A percentile compares a stretch with the other conserved stretches of the same genome.
Conservation (phyloP, 2,113 vertebrate species). For the Furnarius figulus region DNA sequence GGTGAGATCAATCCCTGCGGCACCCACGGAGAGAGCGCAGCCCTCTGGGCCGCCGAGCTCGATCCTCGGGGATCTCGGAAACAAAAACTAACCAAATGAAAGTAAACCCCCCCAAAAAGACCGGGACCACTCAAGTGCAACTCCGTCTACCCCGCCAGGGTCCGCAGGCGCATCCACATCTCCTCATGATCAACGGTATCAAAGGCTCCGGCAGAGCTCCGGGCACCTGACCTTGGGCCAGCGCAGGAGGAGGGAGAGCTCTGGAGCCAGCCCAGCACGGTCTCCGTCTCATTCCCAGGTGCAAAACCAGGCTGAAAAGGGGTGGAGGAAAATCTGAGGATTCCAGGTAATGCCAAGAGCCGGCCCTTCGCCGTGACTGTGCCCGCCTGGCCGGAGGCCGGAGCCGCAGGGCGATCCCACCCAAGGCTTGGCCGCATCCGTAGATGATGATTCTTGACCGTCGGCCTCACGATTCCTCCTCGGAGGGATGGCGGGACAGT, state of each 20-base stretch:
- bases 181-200: conserved; percentile 52
- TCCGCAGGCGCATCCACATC: conserved; percentile 54
- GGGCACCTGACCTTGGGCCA: conserved; percentile 41
- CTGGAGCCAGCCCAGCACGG: conserved; percentile 36
- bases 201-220: neutral
- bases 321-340: conserved; percentile 63
- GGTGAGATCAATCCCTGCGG: conserved; percentile 28
- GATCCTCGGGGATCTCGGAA: neutral
- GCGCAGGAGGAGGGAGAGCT: conserved; percentile 49
- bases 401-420: neutral
- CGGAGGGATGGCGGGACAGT: neutral
- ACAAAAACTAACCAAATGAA: neutral
- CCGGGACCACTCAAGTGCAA: neutral
- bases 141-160: conserved; percentile 65
- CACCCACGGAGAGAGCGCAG: neutral
- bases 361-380: neutral
- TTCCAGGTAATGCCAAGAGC: conserved; percentile 55
- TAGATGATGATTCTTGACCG: neutral
- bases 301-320: conserved; percentile 56
- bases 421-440: neutral
- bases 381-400: neutral
- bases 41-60: neutral
- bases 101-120: neutral
- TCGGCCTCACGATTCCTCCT: conserved; percentile 2
- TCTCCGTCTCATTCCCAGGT: conserved; percentile 56